A percentile compares a stretch with the other conserved stretches of the same genome.
Evolutionary conservation across 2,797 vertebrate species (phyloP).

Genomic region (Anolis apletophallus): DNA sequence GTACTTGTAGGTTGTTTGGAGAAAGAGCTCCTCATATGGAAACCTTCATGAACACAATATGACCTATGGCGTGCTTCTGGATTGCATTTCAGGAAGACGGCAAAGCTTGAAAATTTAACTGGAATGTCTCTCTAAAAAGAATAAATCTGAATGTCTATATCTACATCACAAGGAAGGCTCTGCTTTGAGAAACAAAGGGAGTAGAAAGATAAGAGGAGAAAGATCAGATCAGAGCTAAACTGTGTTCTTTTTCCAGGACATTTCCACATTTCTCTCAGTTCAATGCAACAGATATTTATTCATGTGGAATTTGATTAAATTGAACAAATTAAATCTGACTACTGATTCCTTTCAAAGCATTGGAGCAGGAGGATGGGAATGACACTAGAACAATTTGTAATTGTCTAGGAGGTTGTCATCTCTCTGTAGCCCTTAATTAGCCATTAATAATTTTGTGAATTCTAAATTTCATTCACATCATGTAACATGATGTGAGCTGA

Average conservation of each 20-base stretch:
- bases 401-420: slow-evolving; percentile 39
- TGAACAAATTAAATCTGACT: slow-evolving; percentile 66
- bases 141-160: background rate
- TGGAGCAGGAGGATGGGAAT: slow-evolving; percentile 39
- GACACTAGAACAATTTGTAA: slow-evolving; percentile 58
- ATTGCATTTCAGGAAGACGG: background rate
- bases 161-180: background rate
- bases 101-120: background rate
- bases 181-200: background rate
- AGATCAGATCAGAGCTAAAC: slow-evolving; percentile 46
- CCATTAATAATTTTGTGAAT: slow-evolving; percentile 61
- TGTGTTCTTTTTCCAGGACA: slow-evolving; percentile 53
- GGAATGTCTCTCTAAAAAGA: background rate
- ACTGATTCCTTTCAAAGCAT: slow-evolving; percentile 53
- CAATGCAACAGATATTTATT: slow-evolving; percentile 56
- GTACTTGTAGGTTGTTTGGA: background rate
- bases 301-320: slow-evolving; percentile 66
- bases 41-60: background rate
- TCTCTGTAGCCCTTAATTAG: slow-evolving; percentile 56
- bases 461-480: slow-evolving; percentile 54
- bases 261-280: slow-evolving; percentile 47
- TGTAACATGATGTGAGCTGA: slow-evolving; percentile 42
- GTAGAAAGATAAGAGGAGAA: background rate
- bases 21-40: background rate
- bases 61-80: background rate